Evolutionary conservation across 2,888 invertebrate species (phyloP), one percentile per base, ranked within the genome.

Genomic region (Cistogaster globosa): DNA sequence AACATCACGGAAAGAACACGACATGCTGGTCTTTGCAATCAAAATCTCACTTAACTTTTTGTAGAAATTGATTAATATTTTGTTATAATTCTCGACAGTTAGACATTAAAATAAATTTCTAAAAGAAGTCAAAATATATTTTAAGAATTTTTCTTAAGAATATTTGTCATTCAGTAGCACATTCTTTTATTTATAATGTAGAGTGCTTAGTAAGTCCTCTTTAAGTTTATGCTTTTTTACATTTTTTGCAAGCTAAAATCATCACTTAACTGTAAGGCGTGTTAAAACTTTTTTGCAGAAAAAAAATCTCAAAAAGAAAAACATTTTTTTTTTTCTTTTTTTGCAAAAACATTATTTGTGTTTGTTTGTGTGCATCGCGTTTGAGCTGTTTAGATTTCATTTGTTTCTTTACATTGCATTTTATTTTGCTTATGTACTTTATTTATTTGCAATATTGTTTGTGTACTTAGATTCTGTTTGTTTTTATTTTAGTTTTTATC

Each of bases 181-280:
- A 16, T 48, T 48, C 45, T 16, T 3, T 1, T 8, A 38, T 55
- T 9, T 38, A 32, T 22, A 57, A 18, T 32, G 69, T 69, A 78
- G 69, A 6, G 78, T 55, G 51, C 16, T 36, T 9, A 14, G 0
- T 22, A 36, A 20, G 60, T 42, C 18, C 38, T 53, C 45, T 55
- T 63, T 14, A 62, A 55, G 38, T 42, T 53, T 45, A 62, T 36
- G 20, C 18, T 57, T 45, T 45, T 42, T 8, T 48, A 5, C 67
- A n/a, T 38, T 38, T 38, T 26, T 63, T 84, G 79, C 16, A 72
- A 81, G 80, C 72, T 77, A 74, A 74, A 82, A 69, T 82, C 84
- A 75, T 85, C 82, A 82, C 74, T 85, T 82, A 77, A 81, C 76
- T 72, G 58, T 77, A 62, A 82, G 84, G 82, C 82, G 84, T 75